Percentiles rank a stretch among this genome's conserved stretches.
Evolutionary conservation across 1,140 invertebrate species (phyloP).

Genomic region (Pogonognathellus flavescens): DNA sequence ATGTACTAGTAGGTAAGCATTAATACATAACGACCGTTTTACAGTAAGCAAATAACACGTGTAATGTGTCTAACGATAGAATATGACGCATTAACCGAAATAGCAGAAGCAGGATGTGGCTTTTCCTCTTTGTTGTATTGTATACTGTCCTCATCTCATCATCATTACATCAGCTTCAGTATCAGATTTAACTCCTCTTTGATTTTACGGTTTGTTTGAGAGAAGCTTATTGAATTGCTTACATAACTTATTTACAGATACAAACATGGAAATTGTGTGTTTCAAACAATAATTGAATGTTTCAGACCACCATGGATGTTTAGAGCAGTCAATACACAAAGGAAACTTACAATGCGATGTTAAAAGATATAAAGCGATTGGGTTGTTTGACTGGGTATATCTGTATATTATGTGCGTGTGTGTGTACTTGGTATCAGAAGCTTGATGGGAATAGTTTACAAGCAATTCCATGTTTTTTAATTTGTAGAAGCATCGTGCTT

Average conservation of each 20-base stretch:
- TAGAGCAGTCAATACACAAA: neutral
- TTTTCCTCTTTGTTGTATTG: neutral
- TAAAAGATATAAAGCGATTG: neutral
- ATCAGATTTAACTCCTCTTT: conserved; percentile 25
- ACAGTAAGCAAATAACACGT: neutral
- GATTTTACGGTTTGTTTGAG: neutral
- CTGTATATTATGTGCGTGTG: neutral
- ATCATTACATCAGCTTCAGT: no score
- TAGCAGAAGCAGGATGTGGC: neutral
- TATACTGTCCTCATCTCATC: neutral
- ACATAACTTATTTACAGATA: neutral
- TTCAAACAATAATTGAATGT: neutral
- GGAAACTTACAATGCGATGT: neutral
- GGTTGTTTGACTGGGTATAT: neutral
- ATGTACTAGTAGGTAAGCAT: no score
- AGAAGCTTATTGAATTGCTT: conserved; percentile 20
- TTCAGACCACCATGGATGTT: neutral
- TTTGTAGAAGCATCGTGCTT: neutral
- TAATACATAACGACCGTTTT: neutral
- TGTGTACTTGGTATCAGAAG: neutral
- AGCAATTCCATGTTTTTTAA: neutral
- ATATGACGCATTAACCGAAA: neutral
- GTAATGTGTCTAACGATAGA: no score
- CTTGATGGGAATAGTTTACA: neutral
- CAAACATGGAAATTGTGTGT: neutral